These are phyloP conservation scores for Nomada lathburiana DNA, from an alignment of 2,888 invertebrate species.

Conservation along the genomic window DNA sequence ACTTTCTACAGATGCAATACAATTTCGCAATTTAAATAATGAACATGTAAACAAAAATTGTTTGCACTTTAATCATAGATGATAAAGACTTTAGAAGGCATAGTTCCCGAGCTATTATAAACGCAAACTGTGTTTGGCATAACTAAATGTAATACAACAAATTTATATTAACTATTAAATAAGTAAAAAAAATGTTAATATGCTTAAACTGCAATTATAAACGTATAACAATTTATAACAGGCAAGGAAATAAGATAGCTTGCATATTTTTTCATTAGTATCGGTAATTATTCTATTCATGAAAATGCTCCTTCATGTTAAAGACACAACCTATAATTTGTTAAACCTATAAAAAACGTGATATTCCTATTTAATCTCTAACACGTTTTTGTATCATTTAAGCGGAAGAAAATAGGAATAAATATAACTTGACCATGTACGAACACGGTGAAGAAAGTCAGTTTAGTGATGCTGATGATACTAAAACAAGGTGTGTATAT, in stretches of 20 bases:
- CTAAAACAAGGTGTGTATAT: constrained; percentile 67
- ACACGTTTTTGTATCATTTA: constrained; percentile 10
- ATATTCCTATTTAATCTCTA: background rate
- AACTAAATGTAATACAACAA: background rate
- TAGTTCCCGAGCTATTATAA: background rate
- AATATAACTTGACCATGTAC: constrained; percentile 22
- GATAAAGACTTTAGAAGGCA: constrained; percentile 23
- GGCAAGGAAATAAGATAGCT: no score
- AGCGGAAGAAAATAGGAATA: background rate
- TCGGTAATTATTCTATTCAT: background rate
- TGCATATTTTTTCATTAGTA: background rate
- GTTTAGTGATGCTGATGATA: constrained; percentile 85
- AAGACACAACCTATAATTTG: constrained; percentile 18
- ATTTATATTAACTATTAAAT: background rate
- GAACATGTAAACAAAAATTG: constrained; percentile 60
- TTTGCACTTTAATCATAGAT: constrained; percentile 38
- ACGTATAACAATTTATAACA: background rate
- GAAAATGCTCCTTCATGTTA: constrained; percentile 27
- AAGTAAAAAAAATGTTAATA: background rate
- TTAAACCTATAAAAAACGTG: constrained; percentile 2
- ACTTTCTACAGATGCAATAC: constrained; percentile 52
- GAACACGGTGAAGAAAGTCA: constrained; percentile 76
- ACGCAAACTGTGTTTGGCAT: background rate
- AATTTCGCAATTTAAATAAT: constrained; percentile 60
- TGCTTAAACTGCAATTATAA: background rate